Evolutionary conservation across 2,888 invertebrate species (phyloP), one percentile per base, ranked within the genome.

Genomic region (Brachypterus glaber): DNA sequence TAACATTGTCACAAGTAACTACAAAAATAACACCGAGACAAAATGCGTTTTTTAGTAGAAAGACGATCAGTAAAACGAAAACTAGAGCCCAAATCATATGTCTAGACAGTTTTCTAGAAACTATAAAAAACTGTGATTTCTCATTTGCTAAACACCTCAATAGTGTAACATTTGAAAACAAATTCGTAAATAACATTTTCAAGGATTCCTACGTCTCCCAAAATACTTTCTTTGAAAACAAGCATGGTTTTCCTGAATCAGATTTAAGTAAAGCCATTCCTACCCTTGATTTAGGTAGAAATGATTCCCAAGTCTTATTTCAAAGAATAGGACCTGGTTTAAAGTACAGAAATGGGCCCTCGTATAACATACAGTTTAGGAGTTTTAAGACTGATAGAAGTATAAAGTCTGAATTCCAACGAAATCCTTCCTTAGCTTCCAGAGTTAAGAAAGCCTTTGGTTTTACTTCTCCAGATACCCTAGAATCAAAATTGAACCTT

Each of bases 361-460:
- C 50, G 11, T 64, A 62, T 42, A 66, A 67, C 51, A 58, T 76
- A 13, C 80, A 81, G 60, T 69, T 76, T 12, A 73, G 89, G 35
- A 76, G 76, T 24, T 90, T 90, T 61, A 89, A 88, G 67, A 89
- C 88, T 0, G 79, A 84, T 48, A 70, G 87, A 35, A 77, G 74
- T 44, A 69, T 82, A 17, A 72, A 76, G 47, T 76, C 82, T 0
- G 87, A 87, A 52, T 58, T 74, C 33, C 72, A 76, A 48, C 67
- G 86, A 49, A 86, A 85, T 64, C 83, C 86, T 1, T 73, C 78
- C 25, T 57, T 85, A 35, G 62, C 76, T n/a, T 71, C 74, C 45
- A 69, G 85, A 60, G 64, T 85, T 44, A 78, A 77, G 68, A 74
- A 75, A 43, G 57, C 62, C 18, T 57, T 74, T 27, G 68, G 60